phyloP scores from a whole-genome alignment of 64 coral and sea anemone genomes.

The Anthopleura sola region DNA sequence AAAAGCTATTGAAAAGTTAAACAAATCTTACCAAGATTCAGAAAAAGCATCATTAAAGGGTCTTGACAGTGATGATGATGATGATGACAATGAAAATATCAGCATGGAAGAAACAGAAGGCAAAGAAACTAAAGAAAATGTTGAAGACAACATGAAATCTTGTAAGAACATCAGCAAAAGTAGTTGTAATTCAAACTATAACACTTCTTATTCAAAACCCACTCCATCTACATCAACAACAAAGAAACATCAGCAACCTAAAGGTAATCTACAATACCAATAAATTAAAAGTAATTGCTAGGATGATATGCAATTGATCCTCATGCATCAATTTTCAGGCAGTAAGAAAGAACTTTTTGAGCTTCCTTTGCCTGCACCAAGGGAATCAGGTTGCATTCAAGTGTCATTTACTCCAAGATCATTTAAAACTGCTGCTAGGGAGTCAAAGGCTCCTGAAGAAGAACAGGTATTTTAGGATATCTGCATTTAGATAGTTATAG shows the following conservation, averaged over 20 bases:
- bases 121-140: background rate
- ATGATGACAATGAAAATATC: background rate
- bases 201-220: background rate
- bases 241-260: background rate
- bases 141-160: background rate
- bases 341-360: constrained; percentile 55
- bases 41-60: background rate
- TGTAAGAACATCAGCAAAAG: background rate
- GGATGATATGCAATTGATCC: too few species aligned
- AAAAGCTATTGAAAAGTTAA: constrained; percentile 85
- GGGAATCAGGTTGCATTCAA: constrained; percentile 71
- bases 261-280: background rate
- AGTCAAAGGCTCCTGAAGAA: constrained; percentile 95
- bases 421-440: constrained; percentile 90
- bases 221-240: background rate
- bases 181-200: background rate
- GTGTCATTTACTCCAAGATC: constrained; percentile 89
- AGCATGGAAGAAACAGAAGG: background rate
- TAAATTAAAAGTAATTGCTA: too few species aligned
- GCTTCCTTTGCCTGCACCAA: constrained; percentile 64
- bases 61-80: constrained; percentile 34
- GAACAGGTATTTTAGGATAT: constrained; percentile 70
- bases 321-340: background rate
- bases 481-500: background rate
- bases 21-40: constrained; percentile 32